phyloP scores from a whole-genome alignment of 1,140 invertebrate species.

The Plectrocnemia conspersa region DNA sequence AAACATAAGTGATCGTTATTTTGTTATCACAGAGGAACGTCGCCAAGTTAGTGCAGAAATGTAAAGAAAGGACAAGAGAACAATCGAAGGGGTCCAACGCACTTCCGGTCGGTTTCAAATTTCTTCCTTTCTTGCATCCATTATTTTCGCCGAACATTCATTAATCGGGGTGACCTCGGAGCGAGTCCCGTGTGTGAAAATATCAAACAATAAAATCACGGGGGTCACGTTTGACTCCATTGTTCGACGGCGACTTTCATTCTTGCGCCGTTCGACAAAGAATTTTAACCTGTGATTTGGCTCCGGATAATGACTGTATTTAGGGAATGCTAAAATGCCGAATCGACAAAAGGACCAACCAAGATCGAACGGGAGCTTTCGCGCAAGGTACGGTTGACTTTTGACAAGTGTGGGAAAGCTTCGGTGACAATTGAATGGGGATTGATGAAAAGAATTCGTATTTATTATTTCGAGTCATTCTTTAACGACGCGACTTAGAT shows the following conservation, averaged over 20 bases:
- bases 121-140: conserved; percentile 19
- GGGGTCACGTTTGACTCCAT: conserved; percentile 18
- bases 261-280: conserved; percentile 1
- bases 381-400: too few relatives aligned
- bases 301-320: conserved; percentile 18
- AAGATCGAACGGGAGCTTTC: not conserved
- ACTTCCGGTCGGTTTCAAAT: conserved; percentile 25
- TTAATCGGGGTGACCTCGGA: conserved; percentile 14
- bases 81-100: not conserved
- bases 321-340: conserved; percentile 5
- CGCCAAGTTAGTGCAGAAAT: not conserved
- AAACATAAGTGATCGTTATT: not conserved
- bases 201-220: not conserved
- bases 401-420: conserved; percentile 26
- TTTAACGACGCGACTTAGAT: too few relatives aligned
- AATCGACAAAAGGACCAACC: not conserved
- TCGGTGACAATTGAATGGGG: not conserved
- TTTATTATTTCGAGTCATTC: too few relatives aligned
- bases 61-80: not conserved
- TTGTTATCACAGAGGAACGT: not conserved
- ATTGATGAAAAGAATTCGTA: too few relatives aligned
- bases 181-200: conserved; percentile 4
- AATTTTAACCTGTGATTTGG: conserved; percentile 19
- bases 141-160: conserved; percentile 10
- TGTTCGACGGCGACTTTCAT: conserved; percentile 15